Evolutionary conservation across 1,140 invertebrate species (phyloP).

Genomic region (Hylaeus anthracinus): DNA sequence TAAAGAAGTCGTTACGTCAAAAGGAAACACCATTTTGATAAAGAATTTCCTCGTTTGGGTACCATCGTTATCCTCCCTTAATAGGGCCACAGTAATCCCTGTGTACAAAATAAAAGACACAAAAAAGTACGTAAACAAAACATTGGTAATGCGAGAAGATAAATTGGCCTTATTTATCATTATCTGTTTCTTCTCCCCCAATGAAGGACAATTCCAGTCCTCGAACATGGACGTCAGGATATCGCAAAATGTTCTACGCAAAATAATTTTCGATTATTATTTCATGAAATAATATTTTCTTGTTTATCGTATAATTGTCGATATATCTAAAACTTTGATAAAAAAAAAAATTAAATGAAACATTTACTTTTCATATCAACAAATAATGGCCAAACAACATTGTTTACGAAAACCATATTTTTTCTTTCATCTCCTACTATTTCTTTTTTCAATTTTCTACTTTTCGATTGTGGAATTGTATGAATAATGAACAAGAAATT

Average conservation of each 20-base stretch:
- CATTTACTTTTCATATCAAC: too few relatives aligned
- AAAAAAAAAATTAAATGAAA: too few relatives aligned
- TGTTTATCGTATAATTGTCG: too few relatives aligned
- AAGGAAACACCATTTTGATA: slow-evolving; percentile 27
- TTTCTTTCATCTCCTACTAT: too few relatives aligned
- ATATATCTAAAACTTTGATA: too few relatives aligned
- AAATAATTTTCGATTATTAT: neutral
- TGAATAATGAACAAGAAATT: neutral
- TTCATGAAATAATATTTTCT: neutral
- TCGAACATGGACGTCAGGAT: neutral
- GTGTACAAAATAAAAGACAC: neutral
- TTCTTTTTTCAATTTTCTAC: too few relatives aligned
- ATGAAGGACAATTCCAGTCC: neutral
- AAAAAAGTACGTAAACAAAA: neutral
- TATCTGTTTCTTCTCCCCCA: neutral
- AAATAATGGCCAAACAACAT: too few relatives aligned
- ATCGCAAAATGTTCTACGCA: slow-evolving; percentile 8
- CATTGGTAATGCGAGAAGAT: slow-evolving; percentile 16
- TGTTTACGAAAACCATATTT: too few relatives aligned
- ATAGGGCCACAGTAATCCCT: neutral
- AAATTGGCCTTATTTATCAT: neutral
- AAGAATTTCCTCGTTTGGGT: slow-evolving; percentile 5
- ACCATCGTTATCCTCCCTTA: neutral
- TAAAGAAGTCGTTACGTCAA: neutral
- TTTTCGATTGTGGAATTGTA: too few relatives aligned